Conservation (phyloP, 2,113 vertebrate species). For the Paraplagusia blochii region DNA sequence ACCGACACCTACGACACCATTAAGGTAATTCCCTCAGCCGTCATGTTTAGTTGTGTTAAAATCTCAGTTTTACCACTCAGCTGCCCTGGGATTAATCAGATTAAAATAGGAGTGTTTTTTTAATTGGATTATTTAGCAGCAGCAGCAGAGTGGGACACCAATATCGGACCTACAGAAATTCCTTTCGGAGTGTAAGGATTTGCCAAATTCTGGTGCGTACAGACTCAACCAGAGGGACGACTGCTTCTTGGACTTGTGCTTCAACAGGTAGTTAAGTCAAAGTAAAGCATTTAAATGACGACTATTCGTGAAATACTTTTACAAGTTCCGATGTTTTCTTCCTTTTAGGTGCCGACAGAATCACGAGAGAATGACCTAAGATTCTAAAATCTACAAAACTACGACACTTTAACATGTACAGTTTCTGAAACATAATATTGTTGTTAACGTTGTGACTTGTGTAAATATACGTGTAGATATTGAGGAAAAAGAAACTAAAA, state of each 20-base stretch:
- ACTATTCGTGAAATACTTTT: not conserved
- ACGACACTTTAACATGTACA: not conserved
- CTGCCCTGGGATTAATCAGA: no score
- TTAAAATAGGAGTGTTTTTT: not conserved
- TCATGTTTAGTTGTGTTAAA: not conserved
- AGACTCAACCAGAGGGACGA: constrained; percentile 73
- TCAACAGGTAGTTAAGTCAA: constrained; percentile 33
- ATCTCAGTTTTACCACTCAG: no score
- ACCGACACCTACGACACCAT: constrained; percentile 94
- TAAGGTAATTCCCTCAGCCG: constrained; percentile 76
- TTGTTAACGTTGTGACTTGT: constrained; percentile 14
- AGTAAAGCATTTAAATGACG: no score
- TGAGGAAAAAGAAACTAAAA: not conserved
- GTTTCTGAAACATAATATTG: not conserved
- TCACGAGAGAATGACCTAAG: constrained; percentile 48
- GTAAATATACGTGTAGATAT: not conserved
- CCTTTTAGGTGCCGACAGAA: constrained; percentile 42
- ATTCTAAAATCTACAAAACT: constrained; percentile 21
- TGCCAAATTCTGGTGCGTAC: constrained; percentile 85
- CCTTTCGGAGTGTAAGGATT: constrained; percentile 85
- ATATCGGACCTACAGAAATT: constrained; percentile 85
- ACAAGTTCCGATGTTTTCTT: not conserved
- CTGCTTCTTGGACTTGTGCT: constrained; percentile 53
- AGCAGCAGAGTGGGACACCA: constrained; percentile 81
- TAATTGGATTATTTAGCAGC: constrained; percentile 72